Percentiles rank a stretch among this genome's conserved stretches.
Conservation (phyloP, 2,888 invertebrate species). For the Parascotia fuliginaria region DNA sequence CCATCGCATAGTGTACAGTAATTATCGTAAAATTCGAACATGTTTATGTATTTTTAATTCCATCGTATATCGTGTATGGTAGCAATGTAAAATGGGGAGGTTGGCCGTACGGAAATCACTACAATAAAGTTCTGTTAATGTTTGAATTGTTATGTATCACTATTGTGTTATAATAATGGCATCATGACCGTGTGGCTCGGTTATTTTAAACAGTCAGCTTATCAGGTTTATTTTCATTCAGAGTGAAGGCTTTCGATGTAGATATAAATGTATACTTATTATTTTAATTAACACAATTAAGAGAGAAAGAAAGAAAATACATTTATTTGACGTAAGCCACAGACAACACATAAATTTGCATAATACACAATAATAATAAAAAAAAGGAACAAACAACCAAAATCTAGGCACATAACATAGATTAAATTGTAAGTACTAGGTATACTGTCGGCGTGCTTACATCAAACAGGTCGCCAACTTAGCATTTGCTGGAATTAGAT, state of each 20-base stretch:
- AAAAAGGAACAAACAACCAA: too few relatives aligned
- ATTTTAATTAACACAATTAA: too few relatives aligned
- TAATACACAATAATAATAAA: too few relatives aligned
- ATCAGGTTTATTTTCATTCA: conserved; percentile 7
- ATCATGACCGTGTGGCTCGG: conserved; percentile 25
- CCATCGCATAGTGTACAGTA: conserved; percentile 73
- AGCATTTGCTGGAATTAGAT: too few relatives aligned
- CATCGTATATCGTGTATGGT: conserved; percentile 63
- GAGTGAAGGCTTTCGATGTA: neutral
- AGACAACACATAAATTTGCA: too few relatives aligned
- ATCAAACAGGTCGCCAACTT: too few relatives aligned
- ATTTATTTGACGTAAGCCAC: too few relatives aligned
- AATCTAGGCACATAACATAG: too few relatives aligned
- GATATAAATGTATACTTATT: too few relatives aligned
- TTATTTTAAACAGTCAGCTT: conserved; percentile 25
- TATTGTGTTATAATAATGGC: conserved; percentile 43
- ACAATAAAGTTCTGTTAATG: conserved; percentile 77
- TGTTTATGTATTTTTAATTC: conserved; percentile 85
- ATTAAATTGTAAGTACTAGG: too few relatives aligned
- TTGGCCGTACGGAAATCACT: conserved; percentile 69
- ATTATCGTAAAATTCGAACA: conserved; percentile 81
- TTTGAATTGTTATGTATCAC: conserved; percentile 47
- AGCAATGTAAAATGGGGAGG: conserved; percentile 66
- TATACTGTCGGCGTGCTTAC: too few relatives aligned
- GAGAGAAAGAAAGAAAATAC: too few relatives aligned